A percentile compares a stretch with the other conserved stretches of the same genome.
Evolutionary conservation across 2,797 vertebrate genomes (phyloP).

Genomic region (Acrossocheilus wenchowensis): DNA sequence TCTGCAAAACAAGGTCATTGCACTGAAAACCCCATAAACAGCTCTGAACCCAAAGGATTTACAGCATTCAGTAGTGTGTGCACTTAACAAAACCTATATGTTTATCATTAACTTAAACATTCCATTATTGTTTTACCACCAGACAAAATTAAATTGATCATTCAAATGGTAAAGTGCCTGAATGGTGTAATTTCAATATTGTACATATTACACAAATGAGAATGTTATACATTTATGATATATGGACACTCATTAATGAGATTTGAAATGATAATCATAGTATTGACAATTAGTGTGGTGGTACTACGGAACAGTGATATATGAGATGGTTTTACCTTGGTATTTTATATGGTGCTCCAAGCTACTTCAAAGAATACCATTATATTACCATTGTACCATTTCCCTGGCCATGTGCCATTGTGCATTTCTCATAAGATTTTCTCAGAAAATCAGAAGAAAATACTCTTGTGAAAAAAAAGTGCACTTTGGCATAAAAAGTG

Average conservation of each 20-base stretch:
- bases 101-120: neutral
- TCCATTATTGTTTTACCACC: neutral
- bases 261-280: slow-evolving; percentile 68
- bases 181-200: neutral
- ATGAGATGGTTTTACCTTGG: too few species aligned
- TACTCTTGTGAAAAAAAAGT: neutral
- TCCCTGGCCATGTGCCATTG: too few species aligned
- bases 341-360: too few species aligned
- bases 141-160: neutral
- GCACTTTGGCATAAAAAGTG: neutral
- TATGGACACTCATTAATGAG: slow-evolving; percentile 53
- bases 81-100: neutral
- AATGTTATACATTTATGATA: neutral
- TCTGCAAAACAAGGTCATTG: slow-evolving; percentile 60
- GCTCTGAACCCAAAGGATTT: neutral
- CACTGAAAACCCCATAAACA: slow-evolving; percentile 47
- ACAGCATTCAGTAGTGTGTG: neutral
- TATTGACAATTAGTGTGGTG: neutral
- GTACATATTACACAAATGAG: neutral
- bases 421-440: too few species aligned
- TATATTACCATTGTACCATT: too few species aligned
- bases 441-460: neutral
- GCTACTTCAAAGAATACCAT: too few species aligned
- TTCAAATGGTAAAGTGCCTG: neutral
- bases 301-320: too few species aligned